Base-by-base conservation (phyloP, 2,888 invertebrate genomes). In the Candidula unifasciata region DNA sequence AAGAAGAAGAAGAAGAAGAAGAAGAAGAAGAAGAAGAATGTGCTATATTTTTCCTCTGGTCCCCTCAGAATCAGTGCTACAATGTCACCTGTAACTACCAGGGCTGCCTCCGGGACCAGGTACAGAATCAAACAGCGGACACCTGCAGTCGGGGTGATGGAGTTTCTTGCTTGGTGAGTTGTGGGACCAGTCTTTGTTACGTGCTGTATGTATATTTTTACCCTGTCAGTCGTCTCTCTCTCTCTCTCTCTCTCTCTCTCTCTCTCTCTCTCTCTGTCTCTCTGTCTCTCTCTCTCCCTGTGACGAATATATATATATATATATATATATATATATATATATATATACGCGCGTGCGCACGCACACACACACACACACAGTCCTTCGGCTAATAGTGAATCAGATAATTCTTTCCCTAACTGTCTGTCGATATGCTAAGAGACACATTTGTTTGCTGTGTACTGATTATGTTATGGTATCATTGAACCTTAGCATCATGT, bases 161-260 rank as follows among this genome's bases (percentile, higher is more conserved):
- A 0, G 44, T n/a, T 54, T 33, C 82, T 1, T 82, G 82, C 30
- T 33, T 52, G 8, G 82, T 82, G 68, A 77, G 82, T 82, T 35
- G 24, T 54, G 54, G 10, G 18, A 13, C 54, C 54, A 54, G 18
- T 54, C 18, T 13, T 18, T 54, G 13, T 54, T 73, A 30, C 24
- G 33, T 35, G 24, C 16, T 35, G 8, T 68, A 10, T 30, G 8
- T 16, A n/a, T 69, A 18, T 3, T 60, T 60, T 60, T 18, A 18
- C 5, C 5, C 60, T 13, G 8, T 21, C 21, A 5, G 10, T 16
- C 18, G 18, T 60, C n/a, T 60, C 60, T 21, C n/a, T 21, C 60
- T 60, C 24, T 60, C n/a, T 60, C 60, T 60, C 60, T 60, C 60
- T 60, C 60, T 60, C 60, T 60, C 60, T 60, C 60, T 60, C 60